Evolutionary conservation across 1,140 invertebrate species (phyloP), one percentile per base, ranked within the genome.

Genomic region (Drosophila equinoxialis): DNA sequence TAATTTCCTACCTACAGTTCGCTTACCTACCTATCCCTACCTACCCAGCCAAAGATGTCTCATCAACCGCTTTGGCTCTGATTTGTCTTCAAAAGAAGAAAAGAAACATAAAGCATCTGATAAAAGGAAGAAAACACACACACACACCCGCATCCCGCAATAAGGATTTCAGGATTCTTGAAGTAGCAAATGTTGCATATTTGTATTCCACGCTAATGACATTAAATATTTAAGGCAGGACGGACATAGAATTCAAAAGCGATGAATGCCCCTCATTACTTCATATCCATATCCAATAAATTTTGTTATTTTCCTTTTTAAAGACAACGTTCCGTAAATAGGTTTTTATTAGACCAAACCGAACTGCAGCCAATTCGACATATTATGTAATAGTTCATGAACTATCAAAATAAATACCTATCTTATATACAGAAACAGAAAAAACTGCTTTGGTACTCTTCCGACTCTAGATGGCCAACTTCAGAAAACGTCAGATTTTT

Each of bases 1-100:
- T 83, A 89, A 89, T 89, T 89, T 89, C 77, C 80, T 90, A 90
- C 79, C 82, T 74, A 57, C 74, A 77, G 73, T 41, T 65, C 63
- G 2, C 7, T 10, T 75, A 75, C 73, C 73, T 75, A 74, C 62
- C 74, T 80, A 77, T 26, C 6, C 51, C 68, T 69, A 78, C 60
- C 55, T 69, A 72, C 78, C 77, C 70, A 55, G 17, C 65, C 8
- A 51, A 23, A 23, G 17, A 65, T 35, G 8, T 61, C 65, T 37
- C 57, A 33, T 17, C 14, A 55, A 48, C 54, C 57, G 74, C 66
- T 74, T 80, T 77, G 64, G 68, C 72, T 61, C 73, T 71, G 84
- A 79, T 79, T 84, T 82, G 63, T 26, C 20, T 13, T 30, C 37
- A 20, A 59, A 63, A 26, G 41, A 8, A 42, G 37, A 42, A 41